A percentile compares a stretch with the other conserved stretches of the same genome.
phyloP scores from a whole-genome alignment of 1,140 invertebrate genomes.

The Heterodera carotae region DNA sequence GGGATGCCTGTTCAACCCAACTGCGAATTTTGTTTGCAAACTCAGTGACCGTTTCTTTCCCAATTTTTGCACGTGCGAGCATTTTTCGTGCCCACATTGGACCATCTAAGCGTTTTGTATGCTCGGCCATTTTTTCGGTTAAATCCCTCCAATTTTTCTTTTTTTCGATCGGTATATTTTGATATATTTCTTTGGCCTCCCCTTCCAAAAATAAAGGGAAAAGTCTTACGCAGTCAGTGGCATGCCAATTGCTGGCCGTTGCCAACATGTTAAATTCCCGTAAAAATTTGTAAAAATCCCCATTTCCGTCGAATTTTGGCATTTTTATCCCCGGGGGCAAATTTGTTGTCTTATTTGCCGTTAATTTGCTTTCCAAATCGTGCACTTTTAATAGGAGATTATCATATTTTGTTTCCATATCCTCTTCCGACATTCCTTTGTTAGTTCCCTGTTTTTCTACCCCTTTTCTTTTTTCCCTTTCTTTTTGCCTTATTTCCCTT shows the following conservation, averaged over 20 bases:
- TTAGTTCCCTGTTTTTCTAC: neutral
- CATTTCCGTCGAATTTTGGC: neutral
- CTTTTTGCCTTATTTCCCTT: neutral
- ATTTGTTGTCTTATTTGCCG: neutral
- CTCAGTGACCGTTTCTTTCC: neutral
- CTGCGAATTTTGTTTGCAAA: neutral
- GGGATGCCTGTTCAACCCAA: neutral
- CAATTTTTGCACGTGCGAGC: neutral
- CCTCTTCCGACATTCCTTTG: neutral
- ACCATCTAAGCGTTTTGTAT: neutral
- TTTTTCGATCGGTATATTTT: neutral
- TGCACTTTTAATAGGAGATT: neutral
- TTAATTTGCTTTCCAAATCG: neutral
- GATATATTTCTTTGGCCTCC: neutral
- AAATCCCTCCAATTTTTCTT: neutral
- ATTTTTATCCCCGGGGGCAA: neutral
- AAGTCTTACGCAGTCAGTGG: neutral
- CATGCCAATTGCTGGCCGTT: neutral
- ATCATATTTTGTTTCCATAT: neutral
- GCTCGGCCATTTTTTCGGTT: neutral
- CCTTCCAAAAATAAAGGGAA: neutral
- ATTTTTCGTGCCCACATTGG: neutral
- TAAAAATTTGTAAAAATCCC: neutral
- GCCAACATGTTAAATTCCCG: neutral
- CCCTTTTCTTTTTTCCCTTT: neutral